A percentile compares a stretch with the other conserved stretches of the same genome.
These are phyloP conservation scores for Cenopis cana DNA, from an alignment of 2,888 invertebrate genomes.

Conservation along the genomic window DNA sequence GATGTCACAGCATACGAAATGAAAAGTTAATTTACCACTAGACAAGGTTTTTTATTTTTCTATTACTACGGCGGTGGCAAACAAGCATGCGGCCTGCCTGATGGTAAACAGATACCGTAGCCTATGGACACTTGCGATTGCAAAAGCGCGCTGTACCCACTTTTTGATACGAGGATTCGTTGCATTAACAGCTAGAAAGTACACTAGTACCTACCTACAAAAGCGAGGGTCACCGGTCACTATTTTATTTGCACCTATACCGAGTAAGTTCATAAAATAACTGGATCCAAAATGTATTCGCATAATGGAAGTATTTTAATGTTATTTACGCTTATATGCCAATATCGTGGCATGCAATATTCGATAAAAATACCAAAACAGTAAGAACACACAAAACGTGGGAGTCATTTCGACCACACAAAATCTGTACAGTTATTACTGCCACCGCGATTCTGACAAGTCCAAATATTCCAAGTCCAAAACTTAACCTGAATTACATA, in stretches of 20 bases:
- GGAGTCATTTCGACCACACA: conserved; percentile 9
- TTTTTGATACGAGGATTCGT: too few species aligned
- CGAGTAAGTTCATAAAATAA: not conserved
- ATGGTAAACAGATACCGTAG: too few species aligned
- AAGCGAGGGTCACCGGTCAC: not conserved
- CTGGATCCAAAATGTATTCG: not conserved
- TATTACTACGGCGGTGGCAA: too few species aligned
- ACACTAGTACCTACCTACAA: not conserved
- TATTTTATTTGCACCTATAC: not conserved
- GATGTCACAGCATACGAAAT: too few species aligned
- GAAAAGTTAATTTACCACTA: too few species aligned
- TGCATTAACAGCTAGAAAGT: too few species aligned
- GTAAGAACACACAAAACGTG: not conserved
- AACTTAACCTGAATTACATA: conserved; percentile 14
- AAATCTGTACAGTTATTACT: conserved; percentile 11
- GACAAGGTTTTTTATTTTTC: too few species aligned
- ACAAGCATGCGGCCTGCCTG: too few species aligned
- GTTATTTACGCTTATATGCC: not conserved
- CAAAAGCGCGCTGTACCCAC: too few species aligned
- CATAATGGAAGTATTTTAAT: conserved; percentile 14
- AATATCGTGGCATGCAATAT: not conserved
- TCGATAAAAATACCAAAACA: conserved; percentile 11
- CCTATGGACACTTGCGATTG: too few species aligned
- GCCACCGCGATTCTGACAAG: not conserved
- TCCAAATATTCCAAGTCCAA: not conserved